Conservation (phyloP, 1,140 invertebrate genomes). For the Choristoneura fumiferana region DNA sequence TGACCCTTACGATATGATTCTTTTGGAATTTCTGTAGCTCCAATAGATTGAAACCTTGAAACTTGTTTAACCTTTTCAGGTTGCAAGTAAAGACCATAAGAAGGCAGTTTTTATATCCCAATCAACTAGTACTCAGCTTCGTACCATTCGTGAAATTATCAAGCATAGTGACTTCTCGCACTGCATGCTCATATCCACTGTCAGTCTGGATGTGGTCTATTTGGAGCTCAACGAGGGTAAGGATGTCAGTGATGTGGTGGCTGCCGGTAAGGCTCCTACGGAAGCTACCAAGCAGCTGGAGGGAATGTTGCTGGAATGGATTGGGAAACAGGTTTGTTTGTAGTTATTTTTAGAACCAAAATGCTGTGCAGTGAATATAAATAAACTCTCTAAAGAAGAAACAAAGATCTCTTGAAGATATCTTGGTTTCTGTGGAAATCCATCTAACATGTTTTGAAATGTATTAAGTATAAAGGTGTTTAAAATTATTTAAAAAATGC, state of each 20-base stretch:
- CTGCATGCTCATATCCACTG: slow-evolving; percentile 77
- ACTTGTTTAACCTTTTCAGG: slow-evolving; percentile 37
- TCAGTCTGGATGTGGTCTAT: slow-evolving; percentile 62
- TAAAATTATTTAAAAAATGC: no score
- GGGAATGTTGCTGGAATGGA: slow-evolving; percentile 54
- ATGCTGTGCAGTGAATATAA: neutral
- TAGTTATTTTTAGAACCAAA: neutral
- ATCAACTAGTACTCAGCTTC: slow-evolving; percentile 69
- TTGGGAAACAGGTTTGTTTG: slow-evolving; percentile 55
- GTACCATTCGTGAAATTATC: slow-evolving; percentile 78
- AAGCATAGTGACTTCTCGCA: slow-evolving; percentile 79
- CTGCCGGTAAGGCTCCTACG: slow-evolving; percentile 43
- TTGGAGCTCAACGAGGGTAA: slow-evolving; percentile 62
- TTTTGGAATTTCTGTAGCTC: no score
- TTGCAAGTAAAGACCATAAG: slow-evolving; percentile 58
- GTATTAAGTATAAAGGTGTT: no score
- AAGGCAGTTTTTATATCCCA: slow-evolving; percentile 82
- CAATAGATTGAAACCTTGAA: no score
- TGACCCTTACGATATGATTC: no score
- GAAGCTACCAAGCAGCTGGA: slow-evolving; percentile 63
- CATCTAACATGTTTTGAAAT: no score
- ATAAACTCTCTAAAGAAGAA: no score
- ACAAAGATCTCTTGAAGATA: no score
- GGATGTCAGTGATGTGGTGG: slow-evolving; percentile 56
- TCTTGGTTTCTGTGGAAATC: no score